A percentile compares a stretch with the other conserved stretches of the same genome.
These are phyloP conservation scores for Nomada fabriciana DNA, from an alignment of 2,888 invertebrate genomes.

Conservation along the genomic window DNA sequence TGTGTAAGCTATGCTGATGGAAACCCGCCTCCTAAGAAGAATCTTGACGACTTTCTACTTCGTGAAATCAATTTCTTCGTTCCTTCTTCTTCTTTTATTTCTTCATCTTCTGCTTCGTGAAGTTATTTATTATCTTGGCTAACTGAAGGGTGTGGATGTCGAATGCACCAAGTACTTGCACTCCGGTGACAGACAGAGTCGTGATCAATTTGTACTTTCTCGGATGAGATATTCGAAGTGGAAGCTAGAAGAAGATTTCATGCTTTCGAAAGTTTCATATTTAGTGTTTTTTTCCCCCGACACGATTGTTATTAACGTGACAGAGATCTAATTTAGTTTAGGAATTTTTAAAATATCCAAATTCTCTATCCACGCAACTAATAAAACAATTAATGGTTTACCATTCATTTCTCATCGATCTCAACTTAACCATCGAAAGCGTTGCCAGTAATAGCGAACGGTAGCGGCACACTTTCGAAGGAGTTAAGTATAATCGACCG, in stretches of 20 bases:
- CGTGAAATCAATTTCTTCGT: constrained; percentile 22
- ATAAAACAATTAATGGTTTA: too few relatives aligned
- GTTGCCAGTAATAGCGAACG: background rate
- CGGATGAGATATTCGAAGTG: background rate
- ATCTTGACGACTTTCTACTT: constrained; percentile 27
- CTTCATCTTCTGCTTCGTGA: background rate
- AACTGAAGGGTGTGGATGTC: background rate
- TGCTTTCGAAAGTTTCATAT: background rate
- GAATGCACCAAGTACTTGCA: background rate
- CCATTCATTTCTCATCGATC: background rate
- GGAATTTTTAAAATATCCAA: too few relatives aligned
- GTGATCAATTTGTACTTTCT: background rate
- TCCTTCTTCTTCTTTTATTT: background rate
- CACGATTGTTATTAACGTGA: too few relatives aligned
- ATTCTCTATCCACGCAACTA: too few relatives aligned
- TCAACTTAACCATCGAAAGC: background rate
- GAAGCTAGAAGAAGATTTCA: background rate
- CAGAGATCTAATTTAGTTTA: too few relatives aligned
- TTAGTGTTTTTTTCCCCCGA: background rate
- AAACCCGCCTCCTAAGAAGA: constrained; percentile 31
- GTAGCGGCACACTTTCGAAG: constrained; percentile 60
- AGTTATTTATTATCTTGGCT: constrained; percentile 26
- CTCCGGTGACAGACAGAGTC: background rate
- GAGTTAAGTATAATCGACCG: constrained; percentile 45
- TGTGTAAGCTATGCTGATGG: constrained; percentile 53